Percentiles rank a stretch among this genome's conserved stretches.
Evolutionary conservation across 1,140 invertebrate genomes (phyloP).

Genomic region (Andricus grossulariae): DNA sequence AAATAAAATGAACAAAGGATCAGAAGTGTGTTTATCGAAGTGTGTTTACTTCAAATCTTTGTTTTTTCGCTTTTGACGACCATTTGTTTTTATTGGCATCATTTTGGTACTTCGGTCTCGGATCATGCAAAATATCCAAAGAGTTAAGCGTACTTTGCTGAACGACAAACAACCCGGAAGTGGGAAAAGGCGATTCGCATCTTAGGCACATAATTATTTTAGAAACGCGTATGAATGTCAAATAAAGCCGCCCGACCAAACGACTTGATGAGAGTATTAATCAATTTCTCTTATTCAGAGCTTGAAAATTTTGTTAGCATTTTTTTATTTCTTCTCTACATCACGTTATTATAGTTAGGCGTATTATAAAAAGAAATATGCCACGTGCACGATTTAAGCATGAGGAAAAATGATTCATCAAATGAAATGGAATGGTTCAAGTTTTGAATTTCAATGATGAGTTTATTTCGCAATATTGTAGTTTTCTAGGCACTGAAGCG

Average conservation of each 20-base stretch:
- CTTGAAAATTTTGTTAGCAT: conserved; percentile 5
- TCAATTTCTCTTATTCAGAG: conserved; percentile 1
- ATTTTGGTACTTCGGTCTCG: background rate
- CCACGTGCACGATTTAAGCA: background rate
- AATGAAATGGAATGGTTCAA: background rate
- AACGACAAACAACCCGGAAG: background rate
- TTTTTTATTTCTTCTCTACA: background rate
- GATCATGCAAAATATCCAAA: background rate
- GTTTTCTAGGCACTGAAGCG: background rate
- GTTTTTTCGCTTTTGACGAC: background rate
- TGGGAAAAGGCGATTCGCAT: background rate
- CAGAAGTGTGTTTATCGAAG: background rate
- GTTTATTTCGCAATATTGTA: conserved; percentile 4
- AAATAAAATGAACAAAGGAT: background rate
- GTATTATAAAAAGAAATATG: background rate
- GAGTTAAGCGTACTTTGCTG: background rate
- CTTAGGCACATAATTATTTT: background rate
- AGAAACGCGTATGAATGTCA: background rate
- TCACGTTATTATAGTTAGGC: background rate
- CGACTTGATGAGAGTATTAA: background rate
- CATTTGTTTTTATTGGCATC: conserved; percentile 20
- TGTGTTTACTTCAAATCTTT: background rate
- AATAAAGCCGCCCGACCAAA: background rate
- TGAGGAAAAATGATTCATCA: conserved; percentile 1
- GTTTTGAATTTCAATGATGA: conserved; percentile 26